Percentiles rank a stretch among this genome's conserved stretches.
Conservation (phyloP, 2,113 vertebrate genomes). For the Dicaeum eximium region DNA sequence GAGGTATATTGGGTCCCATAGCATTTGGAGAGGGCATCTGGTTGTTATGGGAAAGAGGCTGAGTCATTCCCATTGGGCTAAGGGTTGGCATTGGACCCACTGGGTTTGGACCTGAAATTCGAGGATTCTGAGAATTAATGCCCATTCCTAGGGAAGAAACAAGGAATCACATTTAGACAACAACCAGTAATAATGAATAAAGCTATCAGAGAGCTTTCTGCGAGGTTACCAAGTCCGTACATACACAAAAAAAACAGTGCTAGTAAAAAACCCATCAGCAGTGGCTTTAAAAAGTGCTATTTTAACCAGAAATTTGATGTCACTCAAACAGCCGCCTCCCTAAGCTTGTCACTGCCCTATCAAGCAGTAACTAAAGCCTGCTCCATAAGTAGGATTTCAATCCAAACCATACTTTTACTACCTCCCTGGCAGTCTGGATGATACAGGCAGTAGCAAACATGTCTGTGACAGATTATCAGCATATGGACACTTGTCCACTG, state of each 20-base stretch:
- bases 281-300: not conserved
- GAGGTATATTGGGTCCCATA: constrained; percentile 86
- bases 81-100: constrained; percentile 93
- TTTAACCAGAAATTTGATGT: not conserved
- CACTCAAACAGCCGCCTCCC: not conserved
- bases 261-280: not conserved
- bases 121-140: constrained; percentile 95
- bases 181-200: not conserved
- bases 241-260: not conserved
- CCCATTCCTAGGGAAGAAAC: constrained; percentile 84
- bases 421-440: not conserved
- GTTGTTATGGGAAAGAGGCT: constrained; percentile 94
- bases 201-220: not conserved
- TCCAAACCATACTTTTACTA: not conserved
- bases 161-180: constrained; percentile 38
- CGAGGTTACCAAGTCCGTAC: not conserved
- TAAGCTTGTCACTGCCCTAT: not conserved
- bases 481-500: not conserved
- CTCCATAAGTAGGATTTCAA: not conserved
- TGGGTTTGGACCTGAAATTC: constrained; percentile 93
- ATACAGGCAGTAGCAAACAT: not conserved
- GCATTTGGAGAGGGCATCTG: constrained; percentile 98
- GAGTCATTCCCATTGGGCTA: constrained; percentile 98
- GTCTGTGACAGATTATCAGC: not conserved
- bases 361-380: not conserved